A percentile compares a stretch with the other conserved stretches of the same genome.
Conservation (phyloP, 2,888 invertebrate species). For the Athalia circularis region DNA sequence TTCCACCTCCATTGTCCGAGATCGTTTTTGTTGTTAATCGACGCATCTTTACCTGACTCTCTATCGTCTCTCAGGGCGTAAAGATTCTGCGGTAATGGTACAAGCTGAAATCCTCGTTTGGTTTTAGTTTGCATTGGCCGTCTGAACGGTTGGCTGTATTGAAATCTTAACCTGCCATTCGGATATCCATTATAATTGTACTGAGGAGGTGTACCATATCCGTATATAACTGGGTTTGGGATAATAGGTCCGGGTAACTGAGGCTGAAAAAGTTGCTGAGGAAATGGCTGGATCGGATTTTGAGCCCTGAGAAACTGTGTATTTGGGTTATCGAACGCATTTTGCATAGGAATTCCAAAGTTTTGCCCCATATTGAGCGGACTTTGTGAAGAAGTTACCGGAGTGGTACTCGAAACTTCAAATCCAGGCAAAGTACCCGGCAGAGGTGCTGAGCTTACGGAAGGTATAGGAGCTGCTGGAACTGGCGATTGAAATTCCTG, state of each 20-base stretch:
- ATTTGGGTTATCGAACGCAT: neutral
- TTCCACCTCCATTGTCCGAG: constrained; percentile 24
- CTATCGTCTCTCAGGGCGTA: constrained; percentile 53
- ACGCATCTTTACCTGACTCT: neutral
- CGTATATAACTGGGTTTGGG: no score
- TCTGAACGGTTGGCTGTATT: no score
- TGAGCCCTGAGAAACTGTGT: neutral
- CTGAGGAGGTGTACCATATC: no score
- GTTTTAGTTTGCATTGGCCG: constrained; percentile 15
- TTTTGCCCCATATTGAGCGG: no score
- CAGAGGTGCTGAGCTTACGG: neutral
- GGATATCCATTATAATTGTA: constrained; percentile 10
- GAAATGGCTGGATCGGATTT: neutral
- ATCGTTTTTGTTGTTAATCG: neutral
- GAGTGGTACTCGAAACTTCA: no score
- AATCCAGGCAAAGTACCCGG: neutral
- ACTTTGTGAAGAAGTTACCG: no score
- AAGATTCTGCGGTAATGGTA: constrained; percentile 53
- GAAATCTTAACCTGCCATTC: neutral
- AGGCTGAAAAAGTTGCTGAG: neutral
- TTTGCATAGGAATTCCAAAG: neutral
- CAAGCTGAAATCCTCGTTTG: constrained; percentile 54
- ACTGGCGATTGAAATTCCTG: neutral
- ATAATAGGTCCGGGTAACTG: neutral
- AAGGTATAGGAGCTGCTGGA: neutral